phyloP scores from a whole-genome alignment of 2,797 vertebrate genomes.

The Hafferia zeledoni region DNA sequence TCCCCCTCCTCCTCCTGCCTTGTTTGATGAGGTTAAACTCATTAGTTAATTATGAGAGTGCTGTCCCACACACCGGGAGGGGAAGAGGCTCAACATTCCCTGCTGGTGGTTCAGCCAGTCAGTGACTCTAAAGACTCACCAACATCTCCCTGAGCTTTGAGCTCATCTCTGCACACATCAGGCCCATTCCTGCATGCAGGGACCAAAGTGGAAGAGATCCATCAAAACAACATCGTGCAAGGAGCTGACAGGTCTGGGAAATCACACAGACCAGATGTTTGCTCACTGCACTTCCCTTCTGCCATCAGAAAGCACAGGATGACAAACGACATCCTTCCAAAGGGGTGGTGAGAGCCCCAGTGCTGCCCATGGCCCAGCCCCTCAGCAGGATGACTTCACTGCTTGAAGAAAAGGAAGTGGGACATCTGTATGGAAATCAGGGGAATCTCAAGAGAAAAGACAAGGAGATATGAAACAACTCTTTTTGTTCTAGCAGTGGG shows the following conservation, averaged over 20 bases:
- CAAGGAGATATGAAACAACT: constrained; percentile 1
- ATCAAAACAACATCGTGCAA: neutral
- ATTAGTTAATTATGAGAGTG: fast-evolving
- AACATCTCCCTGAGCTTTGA: fast-evolving
- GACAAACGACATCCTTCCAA: neutral
- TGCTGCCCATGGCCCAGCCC: neutral
- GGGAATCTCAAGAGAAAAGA: neutral
- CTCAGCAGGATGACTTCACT: neutral
- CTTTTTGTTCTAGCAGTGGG: neutral
- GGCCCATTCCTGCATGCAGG: neutral
- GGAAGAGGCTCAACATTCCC: neutral
- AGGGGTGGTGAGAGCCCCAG: neutral
- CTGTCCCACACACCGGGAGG: neutral
- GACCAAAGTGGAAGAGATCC: neutral
- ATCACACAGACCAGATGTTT: neutral
- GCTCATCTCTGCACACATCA: neutral
- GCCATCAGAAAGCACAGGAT: neutral
- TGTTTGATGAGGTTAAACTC: neutral
- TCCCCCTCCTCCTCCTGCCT: too few species aligned
- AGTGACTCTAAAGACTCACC: neutral
- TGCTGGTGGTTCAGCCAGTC: neutral
- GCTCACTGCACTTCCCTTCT: neutral
- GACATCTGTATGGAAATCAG: constrained; percentile 24
- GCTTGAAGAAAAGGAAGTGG: constrained; percentile 18
- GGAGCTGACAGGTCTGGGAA: neutral